A percentile compares a stretch with the other conserved stretches of the same genome.
Conservation (phyloP, 2,888 invertebrate species). For the Thereva nobilitata region DNA sequence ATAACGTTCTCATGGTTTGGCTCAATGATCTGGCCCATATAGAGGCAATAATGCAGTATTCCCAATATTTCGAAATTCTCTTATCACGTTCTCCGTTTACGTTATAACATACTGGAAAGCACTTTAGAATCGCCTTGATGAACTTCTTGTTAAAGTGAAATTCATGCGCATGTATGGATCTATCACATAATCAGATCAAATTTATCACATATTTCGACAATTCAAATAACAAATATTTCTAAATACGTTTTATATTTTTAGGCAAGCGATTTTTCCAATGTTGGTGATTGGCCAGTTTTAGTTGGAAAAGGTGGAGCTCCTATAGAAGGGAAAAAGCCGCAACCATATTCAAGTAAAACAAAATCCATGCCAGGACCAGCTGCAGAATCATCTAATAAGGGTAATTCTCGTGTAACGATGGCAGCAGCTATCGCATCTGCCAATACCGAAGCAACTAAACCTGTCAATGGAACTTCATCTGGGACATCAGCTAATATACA, state of each 20-base stretch:
- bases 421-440: not conserved
- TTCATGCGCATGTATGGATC: too few relatives aligned
- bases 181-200: too few relatives aligned
- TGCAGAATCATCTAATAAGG: slow-evolving; percentile 42
- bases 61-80: too few relatives aligned
- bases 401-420: not conserved
- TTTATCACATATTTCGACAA: not conserved
- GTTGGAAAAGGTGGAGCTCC: slow-evolving; percentile 66
- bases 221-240: not conserved
- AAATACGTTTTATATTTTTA: slow-evolving; percentile 57
- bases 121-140: too few relatives aligned
- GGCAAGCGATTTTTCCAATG: slow-evolving; percentile 86
- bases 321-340: slow-evolving; percentile 52
- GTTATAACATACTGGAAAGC: too few relatives aligned
- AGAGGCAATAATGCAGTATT: too few relatives aligned
- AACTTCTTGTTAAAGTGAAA: too few relatives aligned
- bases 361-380: slow-evolving; percentile 32
- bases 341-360: slow-evolving; percentile 17
- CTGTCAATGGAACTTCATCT: not conserved
- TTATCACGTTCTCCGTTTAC: too few relatives aligned
- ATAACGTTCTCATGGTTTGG: too few relatives aligned
- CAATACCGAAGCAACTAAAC: not conserved
- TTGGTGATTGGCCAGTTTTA: slow-evolving; percentile 90
- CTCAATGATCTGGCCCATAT: too few relatives aligned
- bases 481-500: not conserved